phyloP scores from a whole-genome alignment of 1,140 invertebrate species.

The Pachypeltis micranthus region DNA sequence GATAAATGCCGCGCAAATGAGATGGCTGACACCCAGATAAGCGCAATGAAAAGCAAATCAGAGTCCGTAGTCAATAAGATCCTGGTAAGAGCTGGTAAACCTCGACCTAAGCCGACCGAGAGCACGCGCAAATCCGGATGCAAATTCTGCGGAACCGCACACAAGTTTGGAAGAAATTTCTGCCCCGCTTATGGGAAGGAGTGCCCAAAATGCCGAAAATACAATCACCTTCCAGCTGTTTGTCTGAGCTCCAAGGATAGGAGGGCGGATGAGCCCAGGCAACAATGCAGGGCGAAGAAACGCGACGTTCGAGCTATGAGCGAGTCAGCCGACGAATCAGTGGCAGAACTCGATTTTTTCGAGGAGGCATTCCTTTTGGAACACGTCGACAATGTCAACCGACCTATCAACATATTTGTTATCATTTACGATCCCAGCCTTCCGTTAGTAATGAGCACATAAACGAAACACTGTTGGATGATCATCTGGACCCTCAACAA shows the following conservation, averaged over 20 bases:
- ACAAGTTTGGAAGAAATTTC: background rate
- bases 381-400: background rate
- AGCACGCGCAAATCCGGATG: background rate
- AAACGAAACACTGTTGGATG: no score
- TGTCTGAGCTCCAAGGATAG: background rate
- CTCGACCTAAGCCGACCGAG: background rate
- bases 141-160: background rate
- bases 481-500: no score
- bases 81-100: background rate
- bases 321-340: background rate
- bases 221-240: background rate
- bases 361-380: background rate
- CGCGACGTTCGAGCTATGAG: background rate
- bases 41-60: background rate
- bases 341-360: background rate
- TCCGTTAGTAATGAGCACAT: no score
- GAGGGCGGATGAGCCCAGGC: background rate
- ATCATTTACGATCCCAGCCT: no score
- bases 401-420: no score
- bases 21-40: constrained; percentile 18
- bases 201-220: background rate
- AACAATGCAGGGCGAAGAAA: background rate
- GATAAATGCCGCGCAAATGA: constrained; percentile 26
- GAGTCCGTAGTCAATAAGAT: background rate
- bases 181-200: background rate